Evolutionary conservation across 2,888 invertebrate genomes (phyloP), one percentile per base, ranked within the genome.

Genomic region (Cerastis rubricosa): DNA sequence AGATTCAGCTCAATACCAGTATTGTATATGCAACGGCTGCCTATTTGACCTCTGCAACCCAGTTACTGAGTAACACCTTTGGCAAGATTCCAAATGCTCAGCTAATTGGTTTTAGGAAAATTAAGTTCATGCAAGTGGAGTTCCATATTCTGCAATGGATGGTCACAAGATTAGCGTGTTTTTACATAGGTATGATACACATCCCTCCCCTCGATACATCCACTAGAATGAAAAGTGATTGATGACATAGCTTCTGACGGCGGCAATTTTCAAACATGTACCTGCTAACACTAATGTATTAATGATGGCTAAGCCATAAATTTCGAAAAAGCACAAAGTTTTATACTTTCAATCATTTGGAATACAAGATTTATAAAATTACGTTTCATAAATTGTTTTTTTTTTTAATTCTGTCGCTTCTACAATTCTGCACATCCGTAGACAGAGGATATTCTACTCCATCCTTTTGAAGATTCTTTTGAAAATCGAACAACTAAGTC

Each of bases 211-310:
- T 49, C 17, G 22, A 76, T 35, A 43, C n/a, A 40, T 49, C n/a
- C n/a, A 63, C 74, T 49, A 49, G 43, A 17, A 61, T 61, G 7
- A 49, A 43, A 43, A 43, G 19, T 78, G 69, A 61, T 76, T 61
- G 68, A 78, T 68, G 51, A 4, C 49, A 45, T 47, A 45, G 25
- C 69, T 69, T n/a, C n/a, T n/a, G n/a, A n/a, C n/a, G n/a, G n/a
- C 25, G 6, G 57, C 25, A 57, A 2, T 57, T 57, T 14, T 14
- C 14, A 25, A 25, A 57, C 8, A 49, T 49, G 19, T 11, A 51
- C 51, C n/a, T 22, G 9, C 49, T 49, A 51, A 22, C 35, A 35
- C 35, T 35, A 2, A 22, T 51, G 9, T 22, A 3, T 9, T 51
- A 51, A 22, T 22, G 9, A 22, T 51, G 51, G 51, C 11, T 54